Percentiles rank a stretch among this genome's conserved stretches.
Conservation (phyloP, 2,797 vertebrate species). For the Philypnodon macrostomus region DNA sequence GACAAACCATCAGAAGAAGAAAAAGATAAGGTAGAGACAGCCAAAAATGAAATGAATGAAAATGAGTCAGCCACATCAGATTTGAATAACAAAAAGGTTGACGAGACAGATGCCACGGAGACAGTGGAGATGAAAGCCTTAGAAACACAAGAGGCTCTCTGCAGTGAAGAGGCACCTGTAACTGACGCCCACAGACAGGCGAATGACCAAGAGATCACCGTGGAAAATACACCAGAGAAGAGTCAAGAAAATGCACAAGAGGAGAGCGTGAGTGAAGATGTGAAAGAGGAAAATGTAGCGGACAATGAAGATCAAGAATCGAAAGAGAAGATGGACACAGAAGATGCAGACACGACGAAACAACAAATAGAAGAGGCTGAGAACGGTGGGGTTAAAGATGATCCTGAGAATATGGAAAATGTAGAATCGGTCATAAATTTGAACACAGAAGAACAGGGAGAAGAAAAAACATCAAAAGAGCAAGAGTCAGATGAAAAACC, state of each 20-base stretch:
- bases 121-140: slow-evolving; percentile 53
- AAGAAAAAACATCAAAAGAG: slow-evolving; percentile 14
- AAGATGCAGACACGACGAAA: neutral
- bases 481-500: slow-evolving; percentile 17
- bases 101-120: slow-evolving; percentile 42
- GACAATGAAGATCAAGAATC: slow-evolving; percentile 16
- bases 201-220: slow-evolving; percentile 32
- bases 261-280: slow-evolving; percentile 20
- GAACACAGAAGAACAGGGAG: neutral
- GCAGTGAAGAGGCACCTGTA: slow-evolving; percentile 53
- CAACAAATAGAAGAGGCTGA: neutral
- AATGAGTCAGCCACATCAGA: slow-evolving; percentile 46
- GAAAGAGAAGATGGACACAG: slow-evolving; percentile 1
- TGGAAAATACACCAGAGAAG: slow-evolving; percentile 23
- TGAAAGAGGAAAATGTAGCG: slow-evolving; percentile 21
- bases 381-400: too few species aligned
- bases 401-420: neutral
- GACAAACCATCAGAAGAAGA: slow-evolving; percentile 23
- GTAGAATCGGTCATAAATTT: slow-evolving; percentile 3
- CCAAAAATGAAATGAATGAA: slow-evolving; percentile 33
- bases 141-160: slow-evolving; percentile 51
- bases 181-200: slow-evolving; percentile 25
- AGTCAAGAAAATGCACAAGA: slow-evolving; percentile 15
- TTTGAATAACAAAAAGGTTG: slow-evolving; percentile 18
- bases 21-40: slow-evolving; percentile 23